Conservation (phyloP, 2,797 vertebrate genomes). For the Tarsius wallacei region DNA sequence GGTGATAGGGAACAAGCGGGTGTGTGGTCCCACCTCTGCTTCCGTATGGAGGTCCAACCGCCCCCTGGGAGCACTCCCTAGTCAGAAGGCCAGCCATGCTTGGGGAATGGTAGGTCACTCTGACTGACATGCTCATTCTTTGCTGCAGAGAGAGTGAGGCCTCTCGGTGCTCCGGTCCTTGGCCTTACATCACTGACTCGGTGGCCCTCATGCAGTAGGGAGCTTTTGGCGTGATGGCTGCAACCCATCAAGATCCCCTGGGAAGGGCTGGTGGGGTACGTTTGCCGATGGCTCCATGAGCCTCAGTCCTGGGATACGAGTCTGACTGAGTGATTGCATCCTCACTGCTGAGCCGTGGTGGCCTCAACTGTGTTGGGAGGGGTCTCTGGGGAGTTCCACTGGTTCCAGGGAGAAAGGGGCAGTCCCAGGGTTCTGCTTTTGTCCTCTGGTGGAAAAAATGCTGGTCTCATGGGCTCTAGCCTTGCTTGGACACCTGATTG, state of each 20-base stretch:
- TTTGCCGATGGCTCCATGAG: not conserved
- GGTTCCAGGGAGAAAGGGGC: not conserved
- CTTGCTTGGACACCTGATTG: not conserved
- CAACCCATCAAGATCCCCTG: not conserved
- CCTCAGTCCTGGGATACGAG: not conserved
- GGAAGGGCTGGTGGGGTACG: not conserved
- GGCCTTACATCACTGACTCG: not conserved
- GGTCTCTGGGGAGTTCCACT: not conserved
- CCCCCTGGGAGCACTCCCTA: rapidly evolving
- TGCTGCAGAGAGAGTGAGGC: not conserved
- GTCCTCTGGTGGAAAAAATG: not conserved
- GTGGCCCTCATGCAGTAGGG: not conserved
- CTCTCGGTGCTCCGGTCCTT: not conserved
- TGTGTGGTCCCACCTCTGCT: not conserved
- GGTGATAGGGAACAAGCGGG: not conserved
- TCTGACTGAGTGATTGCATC: not conserved
- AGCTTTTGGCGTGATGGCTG: not conserved
- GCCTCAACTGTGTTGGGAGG: not conserved
- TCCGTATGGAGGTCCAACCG: not conserved
- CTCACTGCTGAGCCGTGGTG: not conserved
- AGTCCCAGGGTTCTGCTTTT: not conserved
- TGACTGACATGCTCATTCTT: rapidly evolving
- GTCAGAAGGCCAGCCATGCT: not conserved
- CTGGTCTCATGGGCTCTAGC: not conserved
- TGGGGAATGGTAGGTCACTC: not conserved